phyloP scores from a whole-genome alignment of 2,888 invertebrate species.

The Dryococelus australis region DNA sequence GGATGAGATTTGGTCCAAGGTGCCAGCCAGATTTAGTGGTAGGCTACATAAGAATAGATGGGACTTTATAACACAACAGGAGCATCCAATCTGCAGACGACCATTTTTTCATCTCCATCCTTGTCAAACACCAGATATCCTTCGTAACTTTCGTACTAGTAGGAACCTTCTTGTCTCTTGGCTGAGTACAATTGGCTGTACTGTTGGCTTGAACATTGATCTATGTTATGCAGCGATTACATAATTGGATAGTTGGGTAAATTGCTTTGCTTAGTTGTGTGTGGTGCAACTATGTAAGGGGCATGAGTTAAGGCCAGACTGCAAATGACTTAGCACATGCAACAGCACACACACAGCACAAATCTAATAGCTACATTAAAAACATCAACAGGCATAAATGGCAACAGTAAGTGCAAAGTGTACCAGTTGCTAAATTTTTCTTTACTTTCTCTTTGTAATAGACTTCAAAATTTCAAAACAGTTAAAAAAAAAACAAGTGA shows the following conservation, averaged over 20 bases:
- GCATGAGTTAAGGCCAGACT: too few species aligned
- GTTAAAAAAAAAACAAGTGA: too few species aligned
- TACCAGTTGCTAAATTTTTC: too few species aligned
- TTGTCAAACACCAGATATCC: not conserved
- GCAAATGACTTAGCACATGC: too few species aligned
- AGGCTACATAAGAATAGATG: not conserved
- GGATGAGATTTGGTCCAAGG: conserved; percentile 7
- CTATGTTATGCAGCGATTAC: not conserved
- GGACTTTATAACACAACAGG: not conserved
- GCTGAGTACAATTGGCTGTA: not conserved
- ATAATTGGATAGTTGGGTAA: not conserved
- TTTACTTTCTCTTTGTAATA: too few species aligned
- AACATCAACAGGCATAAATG: too few species aligned
- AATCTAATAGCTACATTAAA: too few species aligned
- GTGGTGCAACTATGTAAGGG: too few species aligned
- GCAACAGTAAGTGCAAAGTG: too few species aligned
- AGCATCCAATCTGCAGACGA: not conserved
- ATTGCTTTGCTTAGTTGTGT: too few species aligned
- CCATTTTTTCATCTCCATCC: conserved; percentile 1
- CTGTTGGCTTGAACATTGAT: conserved; percentile 6
- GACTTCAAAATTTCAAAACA: too few species aligned
- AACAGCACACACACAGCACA: too few species aligned
- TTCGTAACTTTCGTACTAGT: not conserved
- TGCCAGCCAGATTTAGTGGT: not conserved
- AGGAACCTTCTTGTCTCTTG: not conserved